These are phyloP conservation scores for Mohoua ochrocephala DNA, from an alignment of 2,113 vertebrate species.

Conservation along the genomic window DNA sequence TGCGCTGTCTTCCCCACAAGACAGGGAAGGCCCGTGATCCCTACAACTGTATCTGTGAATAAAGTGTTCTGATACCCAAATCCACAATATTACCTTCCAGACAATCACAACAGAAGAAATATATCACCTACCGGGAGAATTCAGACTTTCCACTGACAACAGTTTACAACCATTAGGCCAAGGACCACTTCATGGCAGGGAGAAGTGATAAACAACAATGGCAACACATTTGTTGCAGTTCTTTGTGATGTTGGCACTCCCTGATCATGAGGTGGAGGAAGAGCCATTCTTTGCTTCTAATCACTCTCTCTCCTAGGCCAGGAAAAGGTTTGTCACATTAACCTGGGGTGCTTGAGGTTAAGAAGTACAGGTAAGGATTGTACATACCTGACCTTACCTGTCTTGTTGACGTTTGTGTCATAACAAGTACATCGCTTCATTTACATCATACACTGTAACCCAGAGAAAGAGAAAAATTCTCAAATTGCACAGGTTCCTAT, in stretches of 20 bases:
- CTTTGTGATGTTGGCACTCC: neutral
- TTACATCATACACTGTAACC: neutral
- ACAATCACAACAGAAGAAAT: neutral
- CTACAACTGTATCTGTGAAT: neutral
- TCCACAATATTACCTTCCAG: neutral
- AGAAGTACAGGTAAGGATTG: neutral
- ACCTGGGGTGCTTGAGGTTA: neutral
- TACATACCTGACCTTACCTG: neutral
- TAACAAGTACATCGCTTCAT: neutral
- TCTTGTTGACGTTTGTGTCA: neutral
- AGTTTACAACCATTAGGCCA: neutral
- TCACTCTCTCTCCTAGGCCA: neutral
- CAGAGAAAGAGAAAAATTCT: neutral
- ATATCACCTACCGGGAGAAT: neutral
- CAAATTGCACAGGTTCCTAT: neutral
- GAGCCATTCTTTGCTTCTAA: neutral
- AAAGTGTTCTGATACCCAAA: neutral
- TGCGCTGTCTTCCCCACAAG: neutral
- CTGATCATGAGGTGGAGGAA: neutral
- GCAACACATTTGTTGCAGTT: neutral
- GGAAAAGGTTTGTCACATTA: neutral
- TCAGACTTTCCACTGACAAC: neutral
- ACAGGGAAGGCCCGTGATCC: fast-evolving
- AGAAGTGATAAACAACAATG: neutral
- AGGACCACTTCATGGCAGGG: neutral